These are phyloP conservation scores for Hermetia illucens DNA, from an alignment of 1,140 invertebrate species.

Conservation along the genomic window DNA sequence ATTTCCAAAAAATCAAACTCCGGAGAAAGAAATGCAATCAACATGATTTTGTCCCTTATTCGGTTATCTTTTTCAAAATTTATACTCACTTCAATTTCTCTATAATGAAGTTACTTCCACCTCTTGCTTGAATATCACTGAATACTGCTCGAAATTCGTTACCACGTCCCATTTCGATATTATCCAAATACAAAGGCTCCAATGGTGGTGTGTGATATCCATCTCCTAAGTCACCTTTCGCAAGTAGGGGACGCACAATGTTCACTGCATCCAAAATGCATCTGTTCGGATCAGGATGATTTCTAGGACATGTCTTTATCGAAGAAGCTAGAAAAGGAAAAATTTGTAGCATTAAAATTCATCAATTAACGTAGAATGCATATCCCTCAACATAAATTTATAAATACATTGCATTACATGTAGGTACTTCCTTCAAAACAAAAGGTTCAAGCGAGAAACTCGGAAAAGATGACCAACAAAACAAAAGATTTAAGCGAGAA, in stretches of 20 bases:
- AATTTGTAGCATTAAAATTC: no score
- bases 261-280: constrained; percentile 36
- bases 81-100: constrained; percentile 20
- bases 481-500: no score
- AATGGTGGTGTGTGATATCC: constrained; percentile 21
- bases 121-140: constrained; percentile 16
- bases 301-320: constrained; percentile 31
- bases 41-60: no score
- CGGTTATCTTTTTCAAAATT: no score
- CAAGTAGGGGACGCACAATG: constrained; percentile 33
- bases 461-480: no score
- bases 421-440: no score
- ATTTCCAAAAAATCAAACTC: no score
- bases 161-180: constrained; percentile 20
- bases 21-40: no score
- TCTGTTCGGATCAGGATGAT: constrained; percentile 31
- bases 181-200: constrained; percentile 22
- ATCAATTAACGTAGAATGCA: no score
- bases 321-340: constrained; percentile 29
- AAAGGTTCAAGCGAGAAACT: no score
- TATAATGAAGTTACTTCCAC: constrained; percentile 26
- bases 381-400: no score
- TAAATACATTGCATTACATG: no score
- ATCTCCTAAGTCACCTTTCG: constrained; percentile 31
- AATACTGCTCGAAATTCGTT: constrained; percentile 24